These are phyloP conservation scores for Eubasilissa regina DNA, from an alignment of 1,140 invertebrate species.

Conservation along the genomic window DNA sequence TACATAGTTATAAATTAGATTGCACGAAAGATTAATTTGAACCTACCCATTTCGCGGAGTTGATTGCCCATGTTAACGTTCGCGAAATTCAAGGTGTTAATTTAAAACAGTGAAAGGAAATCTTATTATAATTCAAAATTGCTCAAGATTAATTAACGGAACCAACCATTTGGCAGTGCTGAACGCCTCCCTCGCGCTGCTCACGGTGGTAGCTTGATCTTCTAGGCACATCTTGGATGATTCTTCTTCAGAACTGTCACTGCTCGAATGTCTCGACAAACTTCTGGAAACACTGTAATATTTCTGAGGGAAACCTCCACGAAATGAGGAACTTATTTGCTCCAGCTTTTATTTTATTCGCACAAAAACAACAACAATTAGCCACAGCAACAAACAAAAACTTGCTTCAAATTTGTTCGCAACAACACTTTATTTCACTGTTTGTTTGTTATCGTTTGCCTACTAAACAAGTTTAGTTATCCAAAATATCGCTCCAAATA, in stretches of 20 bases:
- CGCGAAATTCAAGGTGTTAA: not conserved
- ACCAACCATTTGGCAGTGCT: slow-evolving; percentile 57
- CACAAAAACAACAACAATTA: slow-evolving; percentile 6
- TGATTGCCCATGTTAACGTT: not conserved
- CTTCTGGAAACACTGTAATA: slow-evolving; percentile 18
- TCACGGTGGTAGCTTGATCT: slow-evolving; percentile 50
- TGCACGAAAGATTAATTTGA: no score
- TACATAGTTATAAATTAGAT: no score
- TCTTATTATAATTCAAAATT: no score
- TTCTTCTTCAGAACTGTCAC: slow-evolving; percentile 35
- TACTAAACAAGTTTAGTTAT: not conserved
- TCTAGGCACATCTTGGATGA: slow-evolving; percentile 59
- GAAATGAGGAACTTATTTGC: slow-evolving; percentile 21
- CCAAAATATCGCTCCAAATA: slow-evolving; percentile 31
- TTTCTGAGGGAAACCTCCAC: slow-evolving; percentile 34
- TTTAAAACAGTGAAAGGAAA: not conserved
- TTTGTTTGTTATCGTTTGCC: not conserved
- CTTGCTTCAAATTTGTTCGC: not conserved
- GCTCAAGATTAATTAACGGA: not conserved
- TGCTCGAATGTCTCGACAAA: slow-evolving; percentile 31
- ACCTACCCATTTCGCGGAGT: no score
- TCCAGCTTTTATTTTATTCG: slow-evolving; percentile 24
- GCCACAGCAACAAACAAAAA: slow-evolving; percentile 11
- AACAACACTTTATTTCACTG: slow-evolving; percentile 7
- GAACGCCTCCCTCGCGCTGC: slow-evolving; percentile 54